phyloP scores from a whole-genome alignment of 2,888 invertebrate species.

The Aphidoletes aphidimyza region DNA sequence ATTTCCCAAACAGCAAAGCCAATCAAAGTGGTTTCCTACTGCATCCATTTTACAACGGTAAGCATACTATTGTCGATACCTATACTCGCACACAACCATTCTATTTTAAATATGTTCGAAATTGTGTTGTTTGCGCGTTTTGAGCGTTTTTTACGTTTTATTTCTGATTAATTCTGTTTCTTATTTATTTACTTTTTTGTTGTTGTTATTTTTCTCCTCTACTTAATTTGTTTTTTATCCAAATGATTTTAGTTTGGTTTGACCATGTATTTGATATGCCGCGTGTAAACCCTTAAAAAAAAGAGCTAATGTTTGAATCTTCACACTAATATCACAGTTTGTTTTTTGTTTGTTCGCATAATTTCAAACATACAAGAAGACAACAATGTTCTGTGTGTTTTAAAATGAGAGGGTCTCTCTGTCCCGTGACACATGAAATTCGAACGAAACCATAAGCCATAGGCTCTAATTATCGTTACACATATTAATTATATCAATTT shows the following conservation, averaged over 20 bases:
- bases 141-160: neutral
- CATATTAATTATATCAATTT: too few relatives aligned
- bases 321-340: too few relatives aligned
- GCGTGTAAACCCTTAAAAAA: neutral
- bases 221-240: too few relatives aligned
- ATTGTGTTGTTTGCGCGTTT: slow-evolving; percentile 31
- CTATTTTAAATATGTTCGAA: slow-evolving; percentile 5
- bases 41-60: slow-evolving; percentile 72
- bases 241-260: neutral
- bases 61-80: slow-evolving; percentile 61
- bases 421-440: too few relatives aligned
- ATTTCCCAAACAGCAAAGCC: slow-evolving; percentile 64
- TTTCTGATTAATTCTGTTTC: neutral
- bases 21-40: slow-evolving; percentile 68
- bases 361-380: neutral
- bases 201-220: neutral
- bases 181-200: neutral
- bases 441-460: too few relatives aligned
- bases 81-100: slow-evolving; percentile 1
- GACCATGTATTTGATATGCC: slow-evolving; percentile 4
- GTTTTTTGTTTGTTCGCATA: neutral
- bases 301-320: neutral
- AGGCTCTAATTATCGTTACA: too few relatives aligned
- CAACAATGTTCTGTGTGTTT: neutral
- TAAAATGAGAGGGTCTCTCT: too few relatives aligned